A percentile compares a stretch with the other conserved stretches of the same genome.
phyloP scores from a whole-genome alignment of 2,113 vertebrate genomes.

The Thunnus maccoyii region DNA sequence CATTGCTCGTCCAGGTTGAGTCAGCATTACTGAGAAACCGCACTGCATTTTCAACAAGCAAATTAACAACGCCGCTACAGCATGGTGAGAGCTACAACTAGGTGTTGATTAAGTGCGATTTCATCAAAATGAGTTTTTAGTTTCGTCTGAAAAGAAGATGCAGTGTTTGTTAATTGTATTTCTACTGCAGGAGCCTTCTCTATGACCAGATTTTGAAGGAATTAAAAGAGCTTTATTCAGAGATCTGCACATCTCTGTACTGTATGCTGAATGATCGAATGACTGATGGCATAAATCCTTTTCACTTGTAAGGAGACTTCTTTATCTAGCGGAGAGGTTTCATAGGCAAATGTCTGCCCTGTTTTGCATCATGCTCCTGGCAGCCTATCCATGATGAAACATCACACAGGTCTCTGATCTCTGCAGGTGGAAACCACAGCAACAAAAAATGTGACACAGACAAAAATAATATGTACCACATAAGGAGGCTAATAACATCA shows the following conservation, averaged over 20 bases:
- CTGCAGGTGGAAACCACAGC: conserved; percentile 31
- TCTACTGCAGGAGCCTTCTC: background rate
- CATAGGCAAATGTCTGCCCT: conserved; percentile 28
- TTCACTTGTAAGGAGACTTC: conserved; percentile 15
- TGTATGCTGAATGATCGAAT: background rate
- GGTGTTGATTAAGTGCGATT: conserved; percentile 37
- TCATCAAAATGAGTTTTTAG: conserved; percentile 30
- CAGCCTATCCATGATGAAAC: conserved; percentile 34
- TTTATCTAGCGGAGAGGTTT: conserved; percentile 33
- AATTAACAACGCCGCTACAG: conserved; percentile 24
- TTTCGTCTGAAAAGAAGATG: background rate
- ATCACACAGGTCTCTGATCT: conserved; percentile 43
- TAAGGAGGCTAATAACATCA: conserved; percentile 50
- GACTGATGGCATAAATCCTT: conserved; percentile 7
- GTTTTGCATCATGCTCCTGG: conserved; percentile 40
- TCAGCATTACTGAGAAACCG: conserved; percentile 57
- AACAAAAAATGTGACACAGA: background rate
- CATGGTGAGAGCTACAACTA: background rate
- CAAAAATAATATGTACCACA: conserved; percentile 37
- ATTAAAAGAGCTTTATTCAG: background rate
- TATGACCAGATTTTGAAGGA: background rate
- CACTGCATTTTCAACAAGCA: conserved; percentile 20
- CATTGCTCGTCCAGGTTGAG: conserved; percentile 29
- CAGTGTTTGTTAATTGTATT: background rate
- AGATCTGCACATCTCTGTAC: conserved; percentile 1